phyloP scores from a whole-genome alignment of 1,140 invertebrate genomes.

The Ceratosolen solmsi region DNA sequence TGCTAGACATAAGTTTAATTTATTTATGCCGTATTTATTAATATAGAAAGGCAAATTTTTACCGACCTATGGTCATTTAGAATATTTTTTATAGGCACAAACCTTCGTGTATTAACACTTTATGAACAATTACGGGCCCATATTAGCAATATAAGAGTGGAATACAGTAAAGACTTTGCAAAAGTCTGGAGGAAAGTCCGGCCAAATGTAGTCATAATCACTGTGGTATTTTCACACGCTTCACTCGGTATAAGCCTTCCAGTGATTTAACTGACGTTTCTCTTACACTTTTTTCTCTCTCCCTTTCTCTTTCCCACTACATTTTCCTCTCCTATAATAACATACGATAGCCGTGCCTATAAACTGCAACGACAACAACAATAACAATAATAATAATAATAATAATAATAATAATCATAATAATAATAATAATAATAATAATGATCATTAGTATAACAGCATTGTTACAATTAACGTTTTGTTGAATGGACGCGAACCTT shows the following conservation, averaged over 20 bases:
- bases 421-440: no score
- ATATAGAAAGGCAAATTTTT: slow-evolving; percentile 3
- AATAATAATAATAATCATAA: slow-evolving; percentile 51
- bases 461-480: slow-evolving; percentile 60
- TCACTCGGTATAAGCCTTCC: slow-evolving; percentile 50
- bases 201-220: slow-evolving; percentile 64
- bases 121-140: slow-evolving; percentile 44
- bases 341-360: slow-evolving; percentile 24
- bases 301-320: not conserved
- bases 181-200: slow-evolving; percentile 10
- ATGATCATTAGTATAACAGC: no score
- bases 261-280: slow-evolving; percentile 33
- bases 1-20: no score
- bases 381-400: slow-evolving; percentile 16
- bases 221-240: slow-evolving; percentile 63
- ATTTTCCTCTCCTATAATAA: no score
- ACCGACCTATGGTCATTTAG: not conserved
- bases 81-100: slow-evolving; percentile 25
- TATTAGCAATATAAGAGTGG: slow-evolving; percentile 34
- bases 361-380: not conserved
- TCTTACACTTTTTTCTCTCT: slow-evolving; percentile 33
- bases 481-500: slow-evolving; percentile 51
- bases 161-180: not conserved
- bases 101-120: slow-evolving; percentile 17
- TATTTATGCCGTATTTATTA: slow-evolving; percentile 38